Base-by-base conservation (phyloP, 2,888 invertebrate species). In the Bombyx huttoni region DNA sequence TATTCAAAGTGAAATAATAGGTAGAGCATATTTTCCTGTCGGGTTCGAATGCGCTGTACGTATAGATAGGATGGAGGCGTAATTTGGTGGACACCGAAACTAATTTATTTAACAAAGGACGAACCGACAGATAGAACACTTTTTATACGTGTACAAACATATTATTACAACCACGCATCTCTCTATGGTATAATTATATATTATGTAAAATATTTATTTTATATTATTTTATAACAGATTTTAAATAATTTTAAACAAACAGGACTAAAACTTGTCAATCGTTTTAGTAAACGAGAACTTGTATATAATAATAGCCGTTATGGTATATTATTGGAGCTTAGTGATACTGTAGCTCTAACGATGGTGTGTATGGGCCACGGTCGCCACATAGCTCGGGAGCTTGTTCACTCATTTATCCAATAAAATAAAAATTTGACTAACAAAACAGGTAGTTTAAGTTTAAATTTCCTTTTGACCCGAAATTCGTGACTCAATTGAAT, bases 31-130 rank as follows among this genome's bases (percentile, higher is more conserved):
- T 85, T 86, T 81, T 78, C 80, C 70, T 78, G 69, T 70, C 72
- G 70, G 78, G 78, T 79, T 79, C 76, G 73, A 73, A 70, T 79
- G 70, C 70, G 78, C 65, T 77, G 70, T 82, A 81, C 79, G 76
- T 84, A 80, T 80, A 84, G 80, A 85, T 84, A 86, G 81, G 80
- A 82, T 72, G 53, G 76, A 80, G 75, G 89, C 89, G 89, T 89
- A 89, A 89, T 89, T 87, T 89, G 88, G 89, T 89, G 89, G 89
- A 89, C 85, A 89, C 89, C 89, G 89, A 87, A 88, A 81, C 89
- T 87, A 89, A 89, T 89, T 89, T 89, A 88, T 86, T 87, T 88
- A 84, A 89, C 89, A 89, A 89, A 89, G 86, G 85, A 80, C 76
- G 73, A 80, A 68, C 82, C 83, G 82, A 79, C 81, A 76, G 85